These are phyloP conservation scores for Aythya baeri DNA, from an alignment of 2,113 vertebrate genomes.

Conservation along the genomic window DNA sequence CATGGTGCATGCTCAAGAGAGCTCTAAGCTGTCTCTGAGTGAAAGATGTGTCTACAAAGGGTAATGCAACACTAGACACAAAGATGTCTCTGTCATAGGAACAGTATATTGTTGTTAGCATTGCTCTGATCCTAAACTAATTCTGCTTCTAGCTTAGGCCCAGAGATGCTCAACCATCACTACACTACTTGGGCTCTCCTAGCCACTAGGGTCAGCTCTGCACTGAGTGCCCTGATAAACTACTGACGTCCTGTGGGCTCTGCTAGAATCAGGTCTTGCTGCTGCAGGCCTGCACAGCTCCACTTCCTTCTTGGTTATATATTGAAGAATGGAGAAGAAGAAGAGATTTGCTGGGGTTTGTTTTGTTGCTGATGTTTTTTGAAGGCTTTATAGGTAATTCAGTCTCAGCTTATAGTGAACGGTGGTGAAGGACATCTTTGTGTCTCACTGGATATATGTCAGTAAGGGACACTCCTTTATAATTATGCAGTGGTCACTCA, in stretches of 20 bases:
- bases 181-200: neutral
- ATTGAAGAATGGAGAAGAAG: neutral
- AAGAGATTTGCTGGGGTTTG: neutral
- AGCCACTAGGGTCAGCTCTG: neutral
- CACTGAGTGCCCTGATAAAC: too few relatives aligned
- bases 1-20: neutral
- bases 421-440: neutral
- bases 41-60: neutral
- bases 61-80: fast-evolving
- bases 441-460: neutral
- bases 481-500: neutral
- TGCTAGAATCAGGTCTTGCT: neutral
- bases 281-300: neutral
- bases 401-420: neutral
- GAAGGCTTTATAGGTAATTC: neutral
- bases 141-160: neutral
- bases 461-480: neutral
- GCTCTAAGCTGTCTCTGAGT: neutral
- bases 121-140: neutral
- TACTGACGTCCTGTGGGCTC: neutral
- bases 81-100: neutral
- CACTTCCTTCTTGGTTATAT: neutral
- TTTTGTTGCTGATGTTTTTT: neutral
- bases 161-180: neutral
- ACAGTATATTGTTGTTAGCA: neutral